Base-by-base conservation (phyloP, 2,797 vertebrate species). In the Pangasius macronema region DNA sequence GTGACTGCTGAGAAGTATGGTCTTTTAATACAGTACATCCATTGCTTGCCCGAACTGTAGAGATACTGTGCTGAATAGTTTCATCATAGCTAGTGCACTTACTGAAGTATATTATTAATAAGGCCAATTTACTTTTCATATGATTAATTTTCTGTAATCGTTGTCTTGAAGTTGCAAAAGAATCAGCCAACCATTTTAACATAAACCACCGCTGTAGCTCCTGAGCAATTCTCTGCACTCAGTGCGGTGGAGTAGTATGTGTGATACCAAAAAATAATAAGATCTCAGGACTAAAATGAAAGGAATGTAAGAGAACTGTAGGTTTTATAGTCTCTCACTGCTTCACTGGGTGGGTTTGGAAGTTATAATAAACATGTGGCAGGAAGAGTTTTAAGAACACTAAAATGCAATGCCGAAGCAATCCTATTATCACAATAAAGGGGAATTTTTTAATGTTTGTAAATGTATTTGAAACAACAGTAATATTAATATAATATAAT, bases 21-120 rank as follows among this genome's bases (percentile, higher is more conserved):
- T 57, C n/a, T 20, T 59, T 30, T 81, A 82, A 30, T 72, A 82
- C 36, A 82, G 13, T 14, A 81, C 36, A 82, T 72, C 77, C 72
- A 33, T 82, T 22, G 16, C 76, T 42, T 86, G 33, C 46, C 24
- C 2, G 63, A 20, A 14, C 16, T 72, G 63, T 72, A 61, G 18
- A 46, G 39, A 61, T 46, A 59, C 11, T 27, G 33, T 36, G 46
- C 16, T 51, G 65, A 57, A 33, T 16, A 33, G 42, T 30, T 49
- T 33, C n/a, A 63, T 42, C 49, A 27, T 63, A 49, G 53, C 57
- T 51, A 39, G 33, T 61, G 51, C 2, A 59, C 51, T 22, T 24
- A 65, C 27, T 75, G 24, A 75, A 39, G 63, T 22, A 3, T 65
- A 51, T 67, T 83, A 83, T 51, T 67, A 65, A 67, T 83, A 67